Base-by-base conservation (phyloP, 2,113 vertebrate genomes). In the Macroglossus sobrinus region DNA sequence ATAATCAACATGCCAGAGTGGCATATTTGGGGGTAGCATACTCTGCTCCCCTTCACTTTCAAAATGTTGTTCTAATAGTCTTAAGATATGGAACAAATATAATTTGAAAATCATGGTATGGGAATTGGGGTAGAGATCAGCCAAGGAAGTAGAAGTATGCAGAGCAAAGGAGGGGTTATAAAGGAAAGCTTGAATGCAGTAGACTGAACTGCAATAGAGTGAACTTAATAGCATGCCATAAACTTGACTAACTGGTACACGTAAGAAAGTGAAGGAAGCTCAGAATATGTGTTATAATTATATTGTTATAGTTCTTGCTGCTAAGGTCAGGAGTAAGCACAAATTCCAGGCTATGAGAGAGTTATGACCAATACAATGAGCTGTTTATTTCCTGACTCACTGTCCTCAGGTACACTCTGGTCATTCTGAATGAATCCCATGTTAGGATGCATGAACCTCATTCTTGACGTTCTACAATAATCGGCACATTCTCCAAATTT, bases 81-180 rank as follows among this genome's bases (percentile, higher is more conserved):
- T 50, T 50, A 50, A 50, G 50, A 50, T 50, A 50, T 50, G 30
- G 19, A 91, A 74, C 1, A 33, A 53, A n/a, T 69, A 1, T 28
- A 61, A 61, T 40, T 40, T 40, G 16, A 13, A 79, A 59, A 59
- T 50, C 26, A 4, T 5, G 53, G 13, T 21, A 35, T 26, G 2
- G 40, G 4, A 2, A 0, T 28, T 30, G 11, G 2, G 0, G 0
- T 3, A 38, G 5, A 5, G 6, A 24, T 24, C 1, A 43, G 11
- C 15, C 3, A 45, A 45, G 66, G 7, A 24, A 45, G 10, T 9
- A 45, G 38, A 87, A 50, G 6, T 11, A 9, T 47, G 8, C 55
- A 71, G 8, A 71, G 19, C n/a, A 78, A 7, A 88, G 5, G 11
- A 43, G 53, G 71, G 22, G 3, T 57, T 45, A 8, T 33, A 6